Conservation (phyloP, 2,888 invertebrate species). For the Perizoma flavofasciatum region DNA sequence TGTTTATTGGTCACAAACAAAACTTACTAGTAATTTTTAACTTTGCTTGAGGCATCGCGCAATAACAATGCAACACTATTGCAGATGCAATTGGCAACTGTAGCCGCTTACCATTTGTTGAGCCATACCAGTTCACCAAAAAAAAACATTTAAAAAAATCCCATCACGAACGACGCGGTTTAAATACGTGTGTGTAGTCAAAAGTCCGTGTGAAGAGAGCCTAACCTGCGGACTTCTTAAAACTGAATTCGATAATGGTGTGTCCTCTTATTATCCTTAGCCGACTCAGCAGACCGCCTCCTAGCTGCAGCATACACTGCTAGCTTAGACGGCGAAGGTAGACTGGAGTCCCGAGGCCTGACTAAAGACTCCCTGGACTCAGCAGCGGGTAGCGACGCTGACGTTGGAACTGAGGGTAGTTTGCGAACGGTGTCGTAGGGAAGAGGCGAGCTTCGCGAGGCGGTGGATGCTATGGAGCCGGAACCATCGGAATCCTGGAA, state of each 20-base stretch:
- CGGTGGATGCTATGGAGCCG: conserved; percentile 74
- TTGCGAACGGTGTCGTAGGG: conserved; percentile 77
- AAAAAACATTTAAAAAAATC: too few species aligned
- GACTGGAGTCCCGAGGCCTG: conserved; percentile 74
- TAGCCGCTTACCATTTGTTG: too few species aligned
- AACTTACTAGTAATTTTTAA: too few species aligned
- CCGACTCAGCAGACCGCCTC: conserved; percentile 83
- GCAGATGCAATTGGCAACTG: too few species aligned
- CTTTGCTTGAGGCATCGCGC: too few species aligned
- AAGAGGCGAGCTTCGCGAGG: conserved; percentile 73
- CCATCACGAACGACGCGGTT: too few species aligned
- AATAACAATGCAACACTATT: too few species aligned
- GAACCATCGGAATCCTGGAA: conserved; percentile 75
- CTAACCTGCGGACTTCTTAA: conserved; percentile 51
- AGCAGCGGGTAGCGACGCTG: conserved; percentile 77
- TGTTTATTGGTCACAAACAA: too few species aligned
- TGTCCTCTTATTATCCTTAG: conserved; percentile 83
- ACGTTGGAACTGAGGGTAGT: conserved; percentile 76
- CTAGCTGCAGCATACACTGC: conserved; percentile 82
- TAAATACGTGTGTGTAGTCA: too few species aligned
- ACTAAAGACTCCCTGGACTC: conserved; percentile 79
- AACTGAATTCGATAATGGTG: conserved; percentile 91
- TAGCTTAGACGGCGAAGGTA: conserved; percentile 86
- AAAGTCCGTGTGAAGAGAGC: too few species aligned
- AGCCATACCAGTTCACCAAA: too few species aligned